These are phyloP conservation scores for Taxidea taxus DNA, from an alignment of 2,113 vertebrate genomes.

Conservation along the genomic window DNA sequence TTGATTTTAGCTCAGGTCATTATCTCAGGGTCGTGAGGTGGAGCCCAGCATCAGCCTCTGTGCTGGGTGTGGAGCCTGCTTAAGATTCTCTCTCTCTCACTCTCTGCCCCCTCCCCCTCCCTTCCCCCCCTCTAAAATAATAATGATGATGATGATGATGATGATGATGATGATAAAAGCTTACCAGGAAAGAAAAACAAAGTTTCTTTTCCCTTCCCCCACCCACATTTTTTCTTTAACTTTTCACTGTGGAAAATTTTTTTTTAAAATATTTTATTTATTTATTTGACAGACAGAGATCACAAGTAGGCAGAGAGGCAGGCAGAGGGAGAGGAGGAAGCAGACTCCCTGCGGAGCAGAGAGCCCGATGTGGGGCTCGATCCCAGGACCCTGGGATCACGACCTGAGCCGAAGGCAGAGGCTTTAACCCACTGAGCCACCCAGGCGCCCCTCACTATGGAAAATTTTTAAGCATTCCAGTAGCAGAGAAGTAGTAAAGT, in stretches of 20 bases:
- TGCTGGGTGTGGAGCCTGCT: not conserved
- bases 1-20: not conserved
- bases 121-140: not conserved
- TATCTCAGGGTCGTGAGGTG: not conserved
- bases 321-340: too few relatives aligned
- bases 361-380: too few relatives aligned
- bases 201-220: not conserved
- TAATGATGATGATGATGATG: too few relatives aligned
- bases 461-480: not conserved
- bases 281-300: too few relatives aligned
- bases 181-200: not conserved
- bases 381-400: too few relatives aligned
- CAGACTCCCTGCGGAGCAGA: too few relatives aligned
- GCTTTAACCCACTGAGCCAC: too few relatives aligned
- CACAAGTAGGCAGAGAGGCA: too few relatives aligned
- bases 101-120: not conserved
- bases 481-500: not conserved
- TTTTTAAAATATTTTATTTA: too few relatives aligned
- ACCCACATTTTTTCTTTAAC: not conserved
- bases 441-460: too few relatives aligned
- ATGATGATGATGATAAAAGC: not conserved
- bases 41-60: not conserved
- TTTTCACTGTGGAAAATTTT: not conserved
- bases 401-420: too few relatives aligned
- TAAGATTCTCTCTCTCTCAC: not conserved